Evolutionary conservation across 2,113 vertebrate species (phyloP), one percentile per base, ranked within the genome.

Genomic region (Hippocampus comes): DNA sequence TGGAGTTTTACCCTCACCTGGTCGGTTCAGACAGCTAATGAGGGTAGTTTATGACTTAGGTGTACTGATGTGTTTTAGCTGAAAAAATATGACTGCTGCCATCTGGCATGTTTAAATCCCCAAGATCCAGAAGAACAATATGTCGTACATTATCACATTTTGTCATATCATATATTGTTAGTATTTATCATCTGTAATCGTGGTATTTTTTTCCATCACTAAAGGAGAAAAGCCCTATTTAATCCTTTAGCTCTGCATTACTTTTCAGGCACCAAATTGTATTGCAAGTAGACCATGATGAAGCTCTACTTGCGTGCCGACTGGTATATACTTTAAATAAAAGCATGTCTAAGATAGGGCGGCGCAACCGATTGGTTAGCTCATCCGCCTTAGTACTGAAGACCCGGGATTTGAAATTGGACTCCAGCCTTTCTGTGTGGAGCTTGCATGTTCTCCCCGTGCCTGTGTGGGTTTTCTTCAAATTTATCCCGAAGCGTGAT

Each of bases 1-100:
- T 63, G 3, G 2, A 67, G 63, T 69, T 76, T 68, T 64, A 71
- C 43, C 57, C 70, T 10, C 30, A 27, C 38, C 21, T 70, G 55
- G 60, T 9, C 6, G 61, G 72, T 72, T 67, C 42, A 67, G 1
- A 63, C 20, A 63, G 30, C 14, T 38, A 63, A 2, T 51, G 8
- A 51, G 48, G 48, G 17, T n/a, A 53, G 51, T 53, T 20, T 21
- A 53, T 53, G 18, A n/a, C 9, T 55, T 55, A n/a, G 5, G 15
- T 55, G 53, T 55, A 55, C 9, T 56, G 9, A 48, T 15, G 18
- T 51, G 18, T 8, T 51, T 51, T 51, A 21, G n/a, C n/a, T 56
- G 9, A 9, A 23, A 23, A 56, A 21, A 53, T 21, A 21, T 21
- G 15, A 53, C 5, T 21, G 20, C 20, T 53, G 18, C 5, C 20